A percentile compares a stretch with the other conserved stretches of the same genome.
Conservation (phyloP, 2,113 vertebrate genomes). For the Vireo altiloquus region DNA sequence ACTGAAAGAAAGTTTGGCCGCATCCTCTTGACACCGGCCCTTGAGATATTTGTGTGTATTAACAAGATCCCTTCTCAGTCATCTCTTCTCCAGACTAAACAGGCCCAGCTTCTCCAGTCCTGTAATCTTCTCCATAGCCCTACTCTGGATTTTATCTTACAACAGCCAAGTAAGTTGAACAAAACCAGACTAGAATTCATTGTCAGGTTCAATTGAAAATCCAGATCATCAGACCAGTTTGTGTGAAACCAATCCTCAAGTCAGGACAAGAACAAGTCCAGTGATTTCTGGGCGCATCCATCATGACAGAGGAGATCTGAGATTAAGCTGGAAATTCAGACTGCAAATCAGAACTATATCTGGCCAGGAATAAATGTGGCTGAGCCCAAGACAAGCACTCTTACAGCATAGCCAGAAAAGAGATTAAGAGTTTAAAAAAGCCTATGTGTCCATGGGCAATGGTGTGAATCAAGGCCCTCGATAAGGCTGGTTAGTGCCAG, state of each 20-base stretch:
- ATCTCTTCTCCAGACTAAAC: not conserved
- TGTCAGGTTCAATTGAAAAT: not conserved
- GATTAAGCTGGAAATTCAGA: not conserved
- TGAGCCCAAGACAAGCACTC: not conserved
- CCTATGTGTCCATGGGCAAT: not conserved
- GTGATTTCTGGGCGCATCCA: not conserved
- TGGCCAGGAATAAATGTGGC: not conserved
- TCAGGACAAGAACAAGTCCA: not conserved
- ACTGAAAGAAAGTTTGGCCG: not conserved
- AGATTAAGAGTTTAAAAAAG: not conserved
- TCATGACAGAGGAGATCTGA: not conserved
- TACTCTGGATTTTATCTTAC: not conserved
- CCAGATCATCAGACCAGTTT: not conserved
- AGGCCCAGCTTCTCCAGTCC: not conserved
- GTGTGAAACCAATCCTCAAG: not conserved
- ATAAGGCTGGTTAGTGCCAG: not conserved
- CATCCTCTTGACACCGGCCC: not conserved
- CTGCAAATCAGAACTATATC: not conserved
- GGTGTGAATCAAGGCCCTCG: not conserved
- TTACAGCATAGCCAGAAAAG: not conserved
- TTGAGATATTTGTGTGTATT: not conserved
- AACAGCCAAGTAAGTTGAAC: not conserved
- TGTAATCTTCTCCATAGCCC: not conserved
- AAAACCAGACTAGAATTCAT: not conserved
- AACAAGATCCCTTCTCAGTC: not conserved